Base-by-base conservation (phyloP, 1,140 invertebrate species). In the Tetragnatha versicolor region DNA sequence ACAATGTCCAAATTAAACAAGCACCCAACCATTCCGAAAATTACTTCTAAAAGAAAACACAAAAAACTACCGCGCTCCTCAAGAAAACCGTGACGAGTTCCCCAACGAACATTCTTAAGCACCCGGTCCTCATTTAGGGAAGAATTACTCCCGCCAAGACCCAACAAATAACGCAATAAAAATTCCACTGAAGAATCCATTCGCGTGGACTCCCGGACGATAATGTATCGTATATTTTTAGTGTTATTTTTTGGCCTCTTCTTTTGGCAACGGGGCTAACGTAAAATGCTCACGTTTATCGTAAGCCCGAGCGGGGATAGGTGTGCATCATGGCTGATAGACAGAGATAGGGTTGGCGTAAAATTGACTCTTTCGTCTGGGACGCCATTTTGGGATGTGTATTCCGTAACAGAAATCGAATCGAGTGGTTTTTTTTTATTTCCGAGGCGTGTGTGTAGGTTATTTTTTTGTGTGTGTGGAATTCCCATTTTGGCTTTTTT, bases 351-450 rank as follows among this genome's bases (percentile, higher is more conserved):
- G 33, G 25, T 68, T 39, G 39, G 39, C 42, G 47, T 51, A 68
- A 68, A 68, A 68, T 68, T 68, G 65, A 68, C n/a, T 55, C 20
- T 22, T 22, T 10, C 17, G n/a, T 55, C 60, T 39, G 60, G 25
- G 65, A 37, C 37, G 22, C 60, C 65, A 68, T 68, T 68, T 68
- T 33, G 25, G 51, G 39, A 65, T 49, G 65, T 31, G 42, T 51
- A 33, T 37, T 47, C 51, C 51, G n/a, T 33, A 68, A 49, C 31
- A 45, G 65, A 68, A 68, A 68, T 68, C 65, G 65, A 68, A 68
- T 47, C 27, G 17, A 7, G 27, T n/a, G 5, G 3, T 63, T 27
- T 22, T 63, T 42, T 42, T n/a, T 63, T 33, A 39, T 63, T 37
- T 22, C 35, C n/a, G n/a, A n/a, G n/a, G n/a, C n/a, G n/a, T n/a